Base-by-base conservation (phyloP, 35 echinoderm and acorn worm genomes). In the Apostichopus parvimensis region DNA sequence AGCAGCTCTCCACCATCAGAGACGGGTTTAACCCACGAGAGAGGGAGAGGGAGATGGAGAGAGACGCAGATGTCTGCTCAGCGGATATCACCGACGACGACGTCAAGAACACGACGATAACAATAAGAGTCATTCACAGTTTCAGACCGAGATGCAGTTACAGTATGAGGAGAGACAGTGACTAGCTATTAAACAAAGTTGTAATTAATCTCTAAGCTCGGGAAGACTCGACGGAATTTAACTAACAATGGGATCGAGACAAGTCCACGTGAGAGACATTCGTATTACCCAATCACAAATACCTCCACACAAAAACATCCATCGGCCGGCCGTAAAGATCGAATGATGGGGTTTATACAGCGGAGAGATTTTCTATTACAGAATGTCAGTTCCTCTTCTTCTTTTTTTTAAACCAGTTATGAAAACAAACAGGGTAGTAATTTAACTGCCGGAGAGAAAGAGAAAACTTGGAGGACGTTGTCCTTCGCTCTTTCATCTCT, bases 381-480 rank as follows among this genome's bases (percentile, higher is more conserved):
- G 12, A 75, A 75, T 75, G 71, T n/a, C 71, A 75, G 15, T 75
- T 75, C 71, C 71, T 75, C 17, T 22, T 20, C 7, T 75, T 75
- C 12, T 22, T 75, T 22, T 75, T 8, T 75, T 45, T 45, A 45
- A 45, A 45, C 6, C 11, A 75, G 71, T 75, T 75, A 75, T 75
- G 71, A 75, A 75, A 75, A 75, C 17, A 75, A 75, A 75, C 71
- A 75, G n/a, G 12, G 71, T 75, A 18, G n/a, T 75, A 75, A 75
- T 75, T 75, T 75, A 75, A 75, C 58, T 61, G 58, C 58, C 12
- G 12, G 8, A 61, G 58, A 61, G 58, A 18, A n/a, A 75, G 71
- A 22, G 64, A 68, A 68, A 11, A 68, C 34, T 11, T 68, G 64
- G 64, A 68, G 64, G 64, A 18, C 64, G 9, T 14, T 68, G 64